These are phyloP conservation scores for Alca torda DNA, from an alignment of 2,797 vertebrate genomes.

Conservation along the genomic window DNA sequence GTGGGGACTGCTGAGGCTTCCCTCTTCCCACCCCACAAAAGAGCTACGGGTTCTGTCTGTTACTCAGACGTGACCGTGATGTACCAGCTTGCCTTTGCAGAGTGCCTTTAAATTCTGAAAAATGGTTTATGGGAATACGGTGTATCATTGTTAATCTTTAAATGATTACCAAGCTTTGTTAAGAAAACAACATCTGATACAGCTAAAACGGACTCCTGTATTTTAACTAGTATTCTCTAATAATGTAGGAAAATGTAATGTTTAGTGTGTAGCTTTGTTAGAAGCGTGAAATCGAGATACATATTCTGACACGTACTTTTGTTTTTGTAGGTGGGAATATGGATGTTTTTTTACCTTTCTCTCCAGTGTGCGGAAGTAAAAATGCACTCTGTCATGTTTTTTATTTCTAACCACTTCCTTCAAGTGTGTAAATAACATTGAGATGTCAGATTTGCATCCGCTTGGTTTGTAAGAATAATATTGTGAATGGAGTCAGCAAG, in stretches of 20 bases:
- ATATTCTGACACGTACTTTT: neutral
- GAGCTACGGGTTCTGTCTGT: neutral
- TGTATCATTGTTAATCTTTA: neutral
- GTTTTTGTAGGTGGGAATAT: neutral
- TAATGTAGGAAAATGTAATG: neutral
- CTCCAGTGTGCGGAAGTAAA: neutral
- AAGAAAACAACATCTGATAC: neutral
- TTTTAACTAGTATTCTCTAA: neutral
- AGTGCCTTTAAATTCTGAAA: neutral
- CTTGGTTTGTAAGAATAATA: neutral
- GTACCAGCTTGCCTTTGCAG: neutral
- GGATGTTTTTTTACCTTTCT: neutral
- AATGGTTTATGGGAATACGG: neutral
- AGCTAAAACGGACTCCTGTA: neutral
- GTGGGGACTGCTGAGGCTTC: neutral
- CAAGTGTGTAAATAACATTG: neutral
- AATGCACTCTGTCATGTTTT: neutral
- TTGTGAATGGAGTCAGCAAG: neutral
- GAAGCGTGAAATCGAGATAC: neutral
- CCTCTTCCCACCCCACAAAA: fast-evolving
- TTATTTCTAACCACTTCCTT: neutral
- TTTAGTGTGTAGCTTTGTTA: neutral
- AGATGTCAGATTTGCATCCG: constrained; percentile 3
- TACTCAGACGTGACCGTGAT: fast-evolving
- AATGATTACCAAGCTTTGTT: neutral